phyloP scores from a whole-genome alignment of 2,113 vertebrate genomes.

The Butastur rufipennis region DNA sequence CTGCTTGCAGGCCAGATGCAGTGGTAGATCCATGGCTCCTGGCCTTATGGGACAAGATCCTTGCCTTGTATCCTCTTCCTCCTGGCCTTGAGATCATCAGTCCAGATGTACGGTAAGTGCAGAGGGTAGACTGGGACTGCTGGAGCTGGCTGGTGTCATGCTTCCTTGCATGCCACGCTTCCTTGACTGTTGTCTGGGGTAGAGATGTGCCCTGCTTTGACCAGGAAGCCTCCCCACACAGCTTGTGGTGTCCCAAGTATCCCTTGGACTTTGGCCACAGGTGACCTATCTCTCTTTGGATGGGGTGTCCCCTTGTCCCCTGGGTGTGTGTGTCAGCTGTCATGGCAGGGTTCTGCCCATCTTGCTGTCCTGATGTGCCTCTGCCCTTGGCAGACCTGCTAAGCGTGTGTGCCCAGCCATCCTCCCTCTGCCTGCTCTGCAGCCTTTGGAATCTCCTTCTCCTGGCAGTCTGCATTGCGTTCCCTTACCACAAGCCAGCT shows the following conservation, averaged over 20 bases:
- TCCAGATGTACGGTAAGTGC: slow-evolving; percentile 79
- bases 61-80: slow-evolving; percentile 73
- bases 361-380: not conserved
- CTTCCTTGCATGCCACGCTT: not conserved
- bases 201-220: not conserved
- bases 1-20: slow-evolving; percentile 81
- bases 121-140: not conserved
- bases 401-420: fast-evolving
- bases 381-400: not conserved
- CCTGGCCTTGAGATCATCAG: slow-evolving; percentile 60
- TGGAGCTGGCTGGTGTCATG: not conserved
- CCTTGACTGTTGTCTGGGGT: not conserved
- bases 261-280: not conserved
- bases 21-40: slow-evolving; percentile 88
- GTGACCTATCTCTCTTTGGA: not conserved
- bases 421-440: not conserved
- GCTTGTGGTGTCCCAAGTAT: not conserved
- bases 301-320: not conserved
- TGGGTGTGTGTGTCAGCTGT: not conserved
- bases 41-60: slow-evolving; percentile 83
- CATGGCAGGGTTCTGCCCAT: not conserved
- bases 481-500: not conserved
- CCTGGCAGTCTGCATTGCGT: not conserved
- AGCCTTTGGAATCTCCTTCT: not conserved
- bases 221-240: not conserved